Base-by-base conservation (phyloP, 2,888 invertebrate genomes). In the Orthosia gracilis region DNA sequence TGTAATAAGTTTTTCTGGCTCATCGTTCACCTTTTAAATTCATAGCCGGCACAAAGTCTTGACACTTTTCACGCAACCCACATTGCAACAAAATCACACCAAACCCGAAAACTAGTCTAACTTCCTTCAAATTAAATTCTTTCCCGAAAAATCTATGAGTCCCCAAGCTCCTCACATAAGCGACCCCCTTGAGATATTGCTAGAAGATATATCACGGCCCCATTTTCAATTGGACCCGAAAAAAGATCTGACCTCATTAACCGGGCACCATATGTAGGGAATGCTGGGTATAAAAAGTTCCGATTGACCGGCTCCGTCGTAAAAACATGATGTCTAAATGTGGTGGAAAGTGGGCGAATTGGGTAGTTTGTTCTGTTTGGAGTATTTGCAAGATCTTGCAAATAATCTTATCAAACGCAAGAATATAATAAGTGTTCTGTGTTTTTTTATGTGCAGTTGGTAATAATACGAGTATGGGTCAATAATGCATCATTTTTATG, bases 221-320 rank as follows among this genome's bases (percentile, higher is more conserved):
- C 67, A 77, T 81, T 86, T 85, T 85, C 85, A 84, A 86, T 84
- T 82, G 82, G 66, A 73, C 82, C 85, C 84, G 68, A 82, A 72
- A 76, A n/a, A 79, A 79, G 69, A 73, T 73, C 69, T 67, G 78
- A 87, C 82, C 87, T 87, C 86, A 86, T 86, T 86, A 87, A 73
- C 74, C 23, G 61, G 62, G 84, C 78, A 82, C 64, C 86, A 80
- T 76, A 78, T 87, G 80, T 84, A 78, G 47, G 57, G 31, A 80
- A 87, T 69, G 80, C 47, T 15, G 31, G 64, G 65, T 54, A 71
- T 81, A 85, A 84, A 85, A 86, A 83, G 68, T 77, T 80, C 59
- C 76, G 69, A 86, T 85, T 85, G 85, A 84, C 75, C 73, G 71
- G 63, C 59, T 52, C 23, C 49, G 64, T 72, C 79, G 81, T 73